Base-by-base conservation (phyloP, 2,113 vertebrate genomes). In the Garra rufa region DNA sequence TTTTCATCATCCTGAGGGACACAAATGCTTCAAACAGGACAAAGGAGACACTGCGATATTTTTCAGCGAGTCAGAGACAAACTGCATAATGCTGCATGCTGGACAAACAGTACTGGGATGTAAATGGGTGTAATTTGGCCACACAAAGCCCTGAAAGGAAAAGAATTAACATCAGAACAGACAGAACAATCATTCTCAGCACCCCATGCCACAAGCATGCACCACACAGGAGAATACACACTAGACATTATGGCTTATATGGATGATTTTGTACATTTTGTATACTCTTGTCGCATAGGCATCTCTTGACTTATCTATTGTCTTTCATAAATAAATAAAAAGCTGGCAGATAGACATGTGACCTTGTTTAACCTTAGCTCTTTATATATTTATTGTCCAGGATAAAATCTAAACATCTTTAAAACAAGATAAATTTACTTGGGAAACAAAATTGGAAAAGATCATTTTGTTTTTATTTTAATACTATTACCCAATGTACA, bases 151-250 rank as follows among this genome's bases (percentile, higher is more conserved):
- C 92, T 90, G 89, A 57, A 92, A 89, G 80, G 91, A 84, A 92
- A 92, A 90, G 50, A 90, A 87, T 80, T 67, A 92, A 87, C 67
- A 81, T 38, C 43, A 81, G 89, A 78, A 88, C 91, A 87, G 85
- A 90, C 78, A 87, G 82, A 85, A 90, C 65, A 82, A 88, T 85
- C 91, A 92, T 87, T 90, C 89, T 86, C 86, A 88, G 88, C 77
- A 82, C 87, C 83, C 89, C 94, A 94, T 95, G 93, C 93, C 89
- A 93, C 82, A 73, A 92, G 86, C 94, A 94, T 95, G 95, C 95
- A 94, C 82, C 88, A 89, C 84, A 92, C 87, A 85, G 81, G 81
- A 91, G 83, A 70, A 84, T 85, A 84, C 85, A 82, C 88, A 90
- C 81, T 85, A 85, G 84, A 89, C 87, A 46, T 76, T 26, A 86